These are phyloP conservation scores for Drosophila albomicans DNA, from an alignment of 1,140 invertebrate genomes.

Conservation along the genomic window DNA sequence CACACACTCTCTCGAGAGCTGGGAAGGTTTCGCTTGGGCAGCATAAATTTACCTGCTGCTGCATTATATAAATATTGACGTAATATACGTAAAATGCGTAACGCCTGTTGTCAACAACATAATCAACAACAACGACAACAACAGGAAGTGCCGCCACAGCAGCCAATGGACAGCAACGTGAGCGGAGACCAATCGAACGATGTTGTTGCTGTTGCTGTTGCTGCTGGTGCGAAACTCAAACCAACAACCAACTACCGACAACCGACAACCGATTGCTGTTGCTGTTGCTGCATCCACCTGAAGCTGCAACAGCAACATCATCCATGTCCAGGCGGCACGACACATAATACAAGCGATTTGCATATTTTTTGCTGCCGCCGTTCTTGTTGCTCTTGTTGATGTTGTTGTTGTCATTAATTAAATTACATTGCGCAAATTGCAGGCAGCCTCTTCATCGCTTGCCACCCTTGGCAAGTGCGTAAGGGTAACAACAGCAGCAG, in stretches of 20 bases:
- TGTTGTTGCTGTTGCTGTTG: neutral
- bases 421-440: constrained; percentile 84
- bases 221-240: neutral
- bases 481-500: constrained; percentile 32
- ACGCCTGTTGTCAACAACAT: constrained; percentile 84
- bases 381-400: neutral
- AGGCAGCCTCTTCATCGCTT: constrained; percentile 25
- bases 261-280: neutral
- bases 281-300: neutral
- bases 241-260: too few relatives aligned
- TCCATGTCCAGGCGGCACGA: constrained; percentile 17
- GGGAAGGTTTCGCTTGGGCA: constrained; percentile 6
- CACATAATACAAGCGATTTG: constrained; percentile 66
- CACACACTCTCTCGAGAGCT: neutral
- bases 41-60: constrained; percentile 79
- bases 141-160: constrained; percentile 12
- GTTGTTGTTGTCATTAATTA: constrained; percentile 83
- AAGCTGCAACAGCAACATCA: constrained; percentile 3
- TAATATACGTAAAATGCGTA: constrained; percentile 80
- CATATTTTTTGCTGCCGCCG: constrained; percentile 48
- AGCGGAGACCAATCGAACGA: constrained; percentile 23
- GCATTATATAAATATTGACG: constrained; percentile 84
- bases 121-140: constrained; percentile 73
- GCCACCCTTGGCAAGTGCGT: constrained; percentile 16
- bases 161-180: constrained; percentile 26